Evolutionary conservation across 1,140 invertebrate species (phyloP), one percentile per base, ranked within the genome.

Genomic region (Trichonephila clavipes): DNA sequence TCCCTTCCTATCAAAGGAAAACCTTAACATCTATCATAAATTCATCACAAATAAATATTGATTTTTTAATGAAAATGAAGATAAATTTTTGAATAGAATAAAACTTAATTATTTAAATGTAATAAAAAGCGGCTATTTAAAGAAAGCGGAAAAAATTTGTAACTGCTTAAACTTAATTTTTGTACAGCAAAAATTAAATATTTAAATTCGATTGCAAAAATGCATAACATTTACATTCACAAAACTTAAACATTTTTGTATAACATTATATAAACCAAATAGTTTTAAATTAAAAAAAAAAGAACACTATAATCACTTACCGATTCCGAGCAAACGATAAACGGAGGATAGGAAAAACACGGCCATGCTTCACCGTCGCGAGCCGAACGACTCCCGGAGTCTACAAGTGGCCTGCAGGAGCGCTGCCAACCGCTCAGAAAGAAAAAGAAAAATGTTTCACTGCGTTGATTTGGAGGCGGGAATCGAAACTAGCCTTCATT

Each of bases 331-430:
- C 40, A 83, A 58, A 59, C 51, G 40, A 51, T 83, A 83, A 83
- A 87, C 58, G 58, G 85, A 61, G 61, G 28, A 28, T 10, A 40
- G 14, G 28, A 21, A 19, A n/a, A 87, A 34, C 18, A 64, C 21
- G 10, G 85, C 85, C 85, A 64, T 64, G 58, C 28, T 34, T 64
- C 85, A 87, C 51, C 24, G n/a, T 64, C 28, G 58, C 59, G 28
- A 83, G 85, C 58, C 58, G 59, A 87, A 62, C 34, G 61, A 87
- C 85, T 86, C 85, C 21, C 24, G 58, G 61, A 87, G 21, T 87
- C 85, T 87, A 87, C 85, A 87, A 87, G 85, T 87, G 61, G 85
- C 85, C 85, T 61, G 61, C 58, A 87, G 85, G 85, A 87, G 85
- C 85, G 85, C 85, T 87, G 85, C 58, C 85, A 83, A 58, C 82